Base-by-base conservation (phyloP, 2,888 invertebrate genomes). In the Philereme vetulata region DNA sequence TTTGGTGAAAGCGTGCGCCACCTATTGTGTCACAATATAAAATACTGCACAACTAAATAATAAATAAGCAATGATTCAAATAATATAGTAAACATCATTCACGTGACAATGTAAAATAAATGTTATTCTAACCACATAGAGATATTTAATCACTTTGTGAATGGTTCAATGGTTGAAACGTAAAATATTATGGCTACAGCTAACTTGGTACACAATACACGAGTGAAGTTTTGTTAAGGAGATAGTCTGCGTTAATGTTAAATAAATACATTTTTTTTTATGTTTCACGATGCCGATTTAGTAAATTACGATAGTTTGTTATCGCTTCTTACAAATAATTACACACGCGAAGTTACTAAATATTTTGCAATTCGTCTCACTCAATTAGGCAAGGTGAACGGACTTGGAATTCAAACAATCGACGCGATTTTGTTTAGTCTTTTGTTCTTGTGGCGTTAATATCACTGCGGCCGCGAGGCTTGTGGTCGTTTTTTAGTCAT, bases 301-400 rank as follows among this genome's bases (percentile, higher is more conserved):
- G 33, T 53, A 43, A 60, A 55, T 62, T 56, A 51, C 60, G 45
- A 56, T 64, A 53, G 45, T 53, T 43, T 45, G 47, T 64, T 65
- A 64, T 64, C 64, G 60, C 45, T 48, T 21, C 45, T 66, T 66
- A 60, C 60, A 61, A 64, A 64, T 62, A 63, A 60, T 64, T 64
- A 61, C 62, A 51, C 51, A 61, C 50, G 65, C 63, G 38, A 46
- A 50, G 55, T 64, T 65, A 62, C 65, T 49, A 66, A 57, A 56
- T 63, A 49, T 71, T 68, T 64, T 55, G 59, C 60, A 64, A 67
- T 65, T 50, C 63, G 67, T 66, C 62, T 59, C 66, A 60, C 44
- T 44, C 60, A 66, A 64, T 69, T 68, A 65, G 60, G 58, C 65
- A 70, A 73, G 67, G 71, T 72, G 63, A 70, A 70, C 55, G 66